Conservation (phyloP, 2,113 vertebrate species). For the Burhinus bistriatus region DNA sequence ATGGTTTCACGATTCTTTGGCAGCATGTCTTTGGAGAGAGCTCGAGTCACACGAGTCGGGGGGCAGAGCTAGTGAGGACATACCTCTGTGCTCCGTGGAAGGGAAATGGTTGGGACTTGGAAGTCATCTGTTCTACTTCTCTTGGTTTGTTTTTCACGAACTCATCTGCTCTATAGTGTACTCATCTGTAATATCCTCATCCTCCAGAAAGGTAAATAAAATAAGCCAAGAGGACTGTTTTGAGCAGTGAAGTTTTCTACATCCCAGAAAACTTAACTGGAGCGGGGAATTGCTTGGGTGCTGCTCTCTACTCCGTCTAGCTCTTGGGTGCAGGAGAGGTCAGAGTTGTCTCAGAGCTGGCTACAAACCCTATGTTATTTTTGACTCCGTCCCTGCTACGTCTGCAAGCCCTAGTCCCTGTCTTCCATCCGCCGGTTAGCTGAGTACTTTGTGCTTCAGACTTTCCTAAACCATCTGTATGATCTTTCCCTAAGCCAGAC, state of each 20-base stretch:
- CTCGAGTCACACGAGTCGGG: rapidly evolving
- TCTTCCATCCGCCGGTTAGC: neutral
- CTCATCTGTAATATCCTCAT: neutral
- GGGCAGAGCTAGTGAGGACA: neutral
- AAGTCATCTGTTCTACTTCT: neutral
- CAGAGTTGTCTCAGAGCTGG: neutral
- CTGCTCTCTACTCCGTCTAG: neutral
- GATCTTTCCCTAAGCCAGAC: neutral
- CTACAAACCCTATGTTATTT: neutral
- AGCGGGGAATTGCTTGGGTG: neutral
- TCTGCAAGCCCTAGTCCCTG: neutral
- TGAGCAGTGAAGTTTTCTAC: neutral
- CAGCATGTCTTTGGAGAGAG: neutral
- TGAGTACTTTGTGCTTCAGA: neutral
- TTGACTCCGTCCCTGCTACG: neutral
- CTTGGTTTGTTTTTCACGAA: neutral
- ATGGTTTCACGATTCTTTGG: neutral
- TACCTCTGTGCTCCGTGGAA: neutral
- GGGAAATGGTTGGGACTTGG: neutral
- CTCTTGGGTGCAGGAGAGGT: neutral
- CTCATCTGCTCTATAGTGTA: neutral
- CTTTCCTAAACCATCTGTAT: neutral
- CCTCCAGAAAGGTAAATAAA: neutral
- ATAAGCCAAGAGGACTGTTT: neutral
- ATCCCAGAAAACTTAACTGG: neutral